Conservation (phyloP, 1,140 invertebrate genomes). For the Pteromalus puparum region DNA sequence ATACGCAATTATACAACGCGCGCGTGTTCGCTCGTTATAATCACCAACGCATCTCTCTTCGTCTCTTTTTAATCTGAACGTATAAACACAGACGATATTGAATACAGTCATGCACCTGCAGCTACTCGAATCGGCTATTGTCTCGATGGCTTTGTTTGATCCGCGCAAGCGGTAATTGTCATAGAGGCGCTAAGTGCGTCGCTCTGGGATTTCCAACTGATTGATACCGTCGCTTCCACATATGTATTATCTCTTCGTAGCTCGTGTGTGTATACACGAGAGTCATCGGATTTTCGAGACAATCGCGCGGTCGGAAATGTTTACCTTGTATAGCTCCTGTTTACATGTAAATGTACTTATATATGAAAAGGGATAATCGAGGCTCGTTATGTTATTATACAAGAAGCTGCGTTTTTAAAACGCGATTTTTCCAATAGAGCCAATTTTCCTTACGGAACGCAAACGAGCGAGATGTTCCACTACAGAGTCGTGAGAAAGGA, state of each 20-base stretch:
- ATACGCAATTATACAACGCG: no score
- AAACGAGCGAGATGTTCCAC: not conserved
- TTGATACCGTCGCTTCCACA: not conserved
- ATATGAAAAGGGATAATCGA: no score
- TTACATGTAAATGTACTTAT: no score
- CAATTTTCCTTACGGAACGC: not conserved
- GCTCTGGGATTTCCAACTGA: not conserved
- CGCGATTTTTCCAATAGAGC: no score
- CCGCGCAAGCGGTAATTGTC: not conserved
- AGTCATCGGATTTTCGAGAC: no score
- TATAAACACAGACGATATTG: not conserved
- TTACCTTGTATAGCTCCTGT: no score
- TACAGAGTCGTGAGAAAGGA: slow-evolving; percentile 8
- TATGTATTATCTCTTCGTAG: not conserved
- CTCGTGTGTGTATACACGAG: no score
- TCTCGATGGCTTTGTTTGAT: not conserved
- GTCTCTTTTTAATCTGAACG: no score
- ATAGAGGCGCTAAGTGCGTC: not conserved
- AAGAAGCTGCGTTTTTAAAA: no score
- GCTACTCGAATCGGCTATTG: not conserved
- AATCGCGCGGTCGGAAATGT: no score
- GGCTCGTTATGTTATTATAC: no score
- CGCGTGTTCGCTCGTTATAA: not conserved
- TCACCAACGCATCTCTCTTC: not conserved
- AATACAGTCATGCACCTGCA: not conserved